These are phyloP conservation scores for Neomicropteryx cornuta DNA, from an alignment of 1,140 invertebrate genomes.

Conservation along the genomic window DNA sequence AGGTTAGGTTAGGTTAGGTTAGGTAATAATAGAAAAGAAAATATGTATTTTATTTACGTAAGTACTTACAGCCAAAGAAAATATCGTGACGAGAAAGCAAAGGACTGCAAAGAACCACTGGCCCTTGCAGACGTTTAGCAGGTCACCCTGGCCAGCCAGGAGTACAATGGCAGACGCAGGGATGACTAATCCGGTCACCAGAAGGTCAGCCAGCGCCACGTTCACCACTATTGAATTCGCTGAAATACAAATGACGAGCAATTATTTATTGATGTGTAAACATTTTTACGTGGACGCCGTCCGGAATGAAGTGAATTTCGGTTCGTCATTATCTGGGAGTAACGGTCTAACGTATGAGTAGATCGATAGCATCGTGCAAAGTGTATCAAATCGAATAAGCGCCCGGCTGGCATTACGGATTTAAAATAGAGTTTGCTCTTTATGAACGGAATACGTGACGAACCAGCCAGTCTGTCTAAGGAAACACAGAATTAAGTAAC, in stretches of 20 bases:
- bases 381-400: no score
- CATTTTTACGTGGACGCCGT: constrained; percentile 22
- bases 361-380: no score
- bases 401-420: no score
- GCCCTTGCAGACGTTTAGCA: constrained; percentile 48
- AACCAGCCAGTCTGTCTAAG: no score
- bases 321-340: no score
- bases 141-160: constrained; percentile 49
- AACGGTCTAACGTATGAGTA: constrained; percentile 2
- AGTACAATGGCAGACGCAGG: constrained; percentile 59
- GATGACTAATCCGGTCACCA: constrained; percentile 61
- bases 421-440: no score
- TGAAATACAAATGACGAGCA: constrained; percentile 27
- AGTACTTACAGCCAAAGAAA: constrained; percentile 10
- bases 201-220: constrained; percentile 59
- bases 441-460: no score
- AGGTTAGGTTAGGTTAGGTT: no score
- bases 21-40: no score
- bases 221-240: constrained; percentile 74
- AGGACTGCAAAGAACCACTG: constrained; percentile 53
- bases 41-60: no score
- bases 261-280: constrained; percentile 18
- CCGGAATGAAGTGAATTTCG: constrained; percentile 15
- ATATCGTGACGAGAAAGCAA: constrained; percentile 9
- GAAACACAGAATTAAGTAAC: no score